These are phyloP conservation scores for Orientallactaga bullata DNA, from an alignment of 2,113 vertebrate genomes.

Conservation along the genomic window DNA sequence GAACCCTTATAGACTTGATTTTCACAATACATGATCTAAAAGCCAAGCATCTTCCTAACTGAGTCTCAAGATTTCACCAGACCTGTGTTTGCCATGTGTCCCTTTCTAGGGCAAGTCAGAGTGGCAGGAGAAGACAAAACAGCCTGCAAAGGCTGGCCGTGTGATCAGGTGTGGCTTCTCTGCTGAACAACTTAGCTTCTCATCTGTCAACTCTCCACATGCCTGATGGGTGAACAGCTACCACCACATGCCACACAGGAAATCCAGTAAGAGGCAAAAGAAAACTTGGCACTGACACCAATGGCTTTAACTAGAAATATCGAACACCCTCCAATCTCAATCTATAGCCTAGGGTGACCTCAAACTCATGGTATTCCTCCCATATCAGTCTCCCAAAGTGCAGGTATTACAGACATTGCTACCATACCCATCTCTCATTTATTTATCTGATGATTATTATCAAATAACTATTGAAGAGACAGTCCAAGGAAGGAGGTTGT, in stretches of 20 bases:
- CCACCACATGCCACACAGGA: neutral
- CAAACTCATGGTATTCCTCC: neutral
- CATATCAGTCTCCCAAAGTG: neutral
- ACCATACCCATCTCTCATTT: neutral
- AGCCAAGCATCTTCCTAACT: slow-evolving; percentile 37
- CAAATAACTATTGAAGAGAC: slow-evolving; percentile 35
- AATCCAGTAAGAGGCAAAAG: slow-evolving; percentile 5
- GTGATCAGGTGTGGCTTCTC: neutral
- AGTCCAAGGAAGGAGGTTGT: neutral
- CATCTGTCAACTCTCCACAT: neutral
- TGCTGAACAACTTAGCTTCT: neutral
- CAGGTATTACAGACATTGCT: no score
- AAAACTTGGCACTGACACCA: neutral
- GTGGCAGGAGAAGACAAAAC: slow-evolving; percentile 3
- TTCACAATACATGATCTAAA: slow-evolving; percentile 35
- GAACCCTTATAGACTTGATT: slow-evolving; percentile 29
- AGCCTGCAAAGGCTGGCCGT: neutral
- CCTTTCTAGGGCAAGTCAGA: neutral
- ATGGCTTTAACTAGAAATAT: slow-evolving; percentile 25
- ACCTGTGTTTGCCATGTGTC: slow-evolving; percentile 4
- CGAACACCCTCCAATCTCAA: slow-evolving; percentile 29
- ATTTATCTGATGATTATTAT: neutral
- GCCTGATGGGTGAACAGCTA: neutral
- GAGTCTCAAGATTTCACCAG: slow-evolving; percentile 46
- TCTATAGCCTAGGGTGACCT: neutral